Evolutionary conservation across 2,113 vertebrate species (phyloP).

Genomic region (Hiodon tergisus): DNA sequence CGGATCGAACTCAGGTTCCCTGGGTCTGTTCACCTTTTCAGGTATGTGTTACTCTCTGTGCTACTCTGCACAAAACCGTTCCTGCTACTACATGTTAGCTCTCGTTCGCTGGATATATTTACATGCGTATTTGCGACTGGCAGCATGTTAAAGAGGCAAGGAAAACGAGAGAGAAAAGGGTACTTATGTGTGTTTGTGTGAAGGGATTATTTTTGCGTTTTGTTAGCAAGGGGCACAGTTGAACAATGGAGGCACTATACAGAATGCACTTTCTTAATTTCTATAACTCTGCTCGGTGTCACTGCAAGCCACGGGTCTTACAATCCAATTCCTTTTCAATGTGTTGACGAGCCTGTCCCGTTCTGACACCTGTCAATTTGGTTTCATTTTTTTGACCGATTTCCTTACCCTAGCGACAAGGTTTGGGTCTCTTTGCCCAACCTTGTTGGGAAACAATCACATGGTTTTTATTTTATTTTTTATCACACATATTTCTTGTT

Average conservation of each 20-base stretch:
- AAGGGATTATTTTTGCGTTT: slow-evolving; percentile 4
- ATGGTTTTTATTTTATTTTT: no score
- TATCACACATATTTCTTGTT: slow-evolving; percentile 46
- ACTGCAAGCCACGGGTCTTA: not conserved
- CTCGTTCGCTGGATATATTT: no score
- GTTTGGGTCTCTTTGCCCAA: slow-evolving; percentile 51
- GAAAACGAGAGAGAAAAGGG: not conserved
- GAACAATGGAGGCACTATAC: slow-evolving; percentile 54
- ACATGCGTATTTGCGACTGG: no score
- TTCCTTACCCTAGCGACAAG: slow-evolving; percentile 26
- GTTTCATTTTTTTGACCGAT: no score
- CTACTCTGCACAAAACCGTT: not conserved
- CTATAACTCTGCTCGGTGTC: slow-evolving; percentile 31
- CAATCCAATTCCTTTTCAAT: not conserved
- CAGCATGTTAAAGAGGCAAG: no score
- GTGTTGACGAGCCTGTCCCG: not conserved
- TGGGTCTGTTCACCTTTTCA: slow-evolving; percentile 2
- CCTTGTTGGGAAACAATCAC: slow-evolving; percentile 59
- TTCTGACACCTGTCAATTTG: not conserved
- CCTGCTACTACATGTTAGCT: not conserved
- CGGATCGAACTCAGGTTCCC: slow-evolving; percentile 20
- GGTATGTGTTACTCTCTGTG: not conserved
- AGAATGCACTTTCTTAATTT: slow-evolving; percentile 67
- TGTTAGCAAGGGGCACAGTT: slow-evolving; percentile 48
- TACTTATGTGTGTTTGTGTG: slow-evolving; percentile 46